Base-by-base conservation (phyloP, 2,113 vertebrate species). In the Centropus bengalensis region DNA sequence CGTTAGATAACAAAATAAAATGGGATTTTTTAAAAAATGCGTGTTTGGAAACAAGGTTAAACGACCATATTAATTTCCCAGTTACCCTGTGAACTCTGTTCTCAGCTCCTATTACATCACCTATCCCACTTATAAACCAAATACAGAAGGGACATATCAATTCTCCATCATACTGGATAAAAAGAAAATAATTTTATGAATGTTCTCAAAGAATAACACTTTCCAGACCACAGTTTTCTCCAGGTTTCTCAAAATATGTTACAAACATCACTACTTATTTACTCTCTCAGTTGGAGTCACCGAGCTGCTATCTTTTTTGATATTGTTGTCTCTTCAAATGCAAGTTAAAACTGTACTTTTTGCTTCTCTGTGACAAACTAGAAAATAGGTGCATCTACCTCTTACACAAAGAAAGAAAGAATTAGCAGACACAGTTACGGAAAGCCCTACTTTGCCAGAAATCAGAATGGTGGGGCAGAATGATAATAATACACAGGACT, bases 221-320 rank as follows among this genome's bases (percentile, higher is more conserved):
- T 92, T 59, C 51, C 28, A 83, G 22, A 19, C 49, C 51, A 67
- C 40, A 47, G 11, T 70, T 81, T 92, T n/a, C 36, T 87, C 24
- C 22, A 32, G 42, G 68, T 14, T 89, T 91, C 52, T 63, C 86
- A 69, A 88, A 81, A 91, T 83, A 82, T 62, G 49, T 36, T 66
- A 87, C 67, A 42, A 92, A 87, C 15, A 82, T 79, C 49, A 85
- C 21, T 3, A 45, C 88, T 88, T 91, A 94, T 94, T 89, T 92
- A 87, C 55, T 79, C 54, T 92, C 78, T 82, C 28, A 47, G n/a
- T 32, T 79, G 33, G 51, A 87, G 52, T 51, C 54, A 73, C 45
- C 54, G 89, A 69, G 51, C 74, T 95, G 62, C 38, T 84, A 15
- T 58, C 78, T 78, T 66, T 28, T 84, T 70, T 91, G 83, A 82